A percentile compares a stretch with the other conserved stretches of the same genome.
Conservation (phyloP, 1,140 invertebrate species). For the Drosophila subobscura region DNA sequence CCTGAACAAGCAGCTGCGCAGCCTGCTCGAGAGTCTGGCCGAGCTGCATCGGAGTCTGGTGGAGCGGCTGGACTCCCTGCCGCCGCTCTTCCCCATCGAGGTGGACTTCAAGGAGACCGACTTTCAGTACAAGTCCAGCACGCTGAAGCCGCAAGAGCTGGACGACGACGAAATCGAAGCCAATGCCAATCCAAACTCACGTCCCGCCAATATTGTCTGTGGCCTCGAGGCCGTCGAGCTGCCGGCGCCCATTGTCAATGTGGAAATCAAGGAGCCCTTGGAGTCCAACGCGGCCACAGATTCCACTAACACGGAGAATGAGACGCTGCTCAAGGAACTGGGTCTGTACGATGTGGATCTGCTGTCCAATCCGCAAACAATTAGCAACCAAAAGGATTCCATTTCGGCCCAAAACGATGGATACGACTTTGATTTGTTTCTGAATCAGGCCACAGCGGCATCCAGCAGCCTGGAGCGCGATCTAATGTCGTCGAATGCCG, state of each 20-base stretch:
- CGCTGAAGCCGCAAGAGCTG: conserved; percentile 84
- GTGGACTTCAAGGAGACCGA: conserved; percentile 96
- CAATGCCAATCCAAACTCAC: conserved; percentile 25
- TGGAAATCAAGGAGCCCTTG: conserved; percentile 35
- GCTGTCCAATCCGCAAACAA: conserved; percentile 72
- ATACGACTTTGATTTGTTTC: conserved; percentile 77
- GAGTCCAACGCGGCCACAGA: neutral
- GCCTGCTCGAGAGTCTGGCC: conserved; percentile 91
- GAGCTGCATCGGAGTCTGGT: conserved; percentile 88
- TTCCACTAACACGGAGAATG: conserved; percentile 50
- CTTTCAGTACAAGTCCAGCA: conserved; percentile 92
- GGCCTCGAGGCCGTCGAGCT: conserved; percentile 72
- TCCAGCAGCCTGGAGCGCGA: conserved; percentile 66
- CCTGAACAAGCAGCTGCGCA: conserved; percentile 92
- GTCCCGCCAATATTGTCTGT: conserved; percentile 55
- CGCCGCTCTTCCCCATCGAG: conserved; percentile 96
- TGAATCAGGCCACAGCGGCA: conserved; percentile 65
- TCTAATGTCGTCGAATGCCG: conserved; percentile 71
- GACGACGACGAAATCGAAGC: conserved; percentile 84
- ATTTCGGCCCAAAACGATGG: conserved; percentile 70
- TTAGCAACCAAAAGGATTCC: conserved; percentile 72
- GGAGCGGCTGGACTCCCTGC: conserved; percentile 88
- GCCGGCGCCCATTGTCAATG: conserved; percentile 69
- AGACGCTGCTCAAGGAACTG: conserved; percentile 70
- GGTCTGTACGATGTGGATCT: conserved; percentile 74